Percentiles rank a stretch among this genome's conserved stretches.
phyloP scores from a whole-genome alignment of 2,888 invertebrate species.

The Parnassius glacialis region DNA sequence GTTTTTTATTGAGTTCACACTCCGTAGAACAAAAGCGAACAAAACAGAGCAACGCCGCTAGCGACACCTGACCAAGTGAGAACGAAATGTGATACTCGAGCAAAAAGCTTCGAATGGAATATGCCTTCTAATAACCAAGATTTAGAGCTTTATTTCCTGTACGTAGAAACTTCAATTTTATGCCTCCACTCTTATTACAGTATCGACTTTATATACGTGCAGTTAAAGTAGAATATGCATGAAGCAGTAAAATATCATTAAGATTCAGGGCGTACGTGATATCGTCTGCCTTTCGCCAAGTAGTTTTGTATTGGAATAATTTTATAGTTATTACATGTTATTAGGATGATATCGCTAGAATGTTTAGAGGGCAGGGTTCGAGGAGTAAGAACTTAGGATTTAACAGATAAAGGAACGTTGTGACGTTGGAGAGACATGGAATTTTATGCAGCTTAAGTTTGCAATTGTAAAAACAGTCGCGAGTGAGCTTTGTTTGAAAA shows the following conservation, averaged over 20 bases:
- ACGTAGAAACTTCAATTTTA: background rate
- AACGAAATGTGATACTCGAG: constrained; percentile 70
- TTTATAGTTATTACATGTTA: constrained; percentile 76
- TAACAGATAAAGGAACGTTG: constrained; percentile 17
- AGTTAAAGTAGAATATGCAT: constrained; percentile 42
- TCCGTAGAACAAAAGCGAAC: constrained; percentile 72
- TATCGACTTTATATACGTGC: constrained; percentile 37
- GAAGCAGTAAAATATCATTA: constrained; percentile 46
- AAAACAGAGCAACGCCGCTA: constrained; percentile 71
- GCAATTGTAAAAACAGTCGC: constrained; percentile 8
- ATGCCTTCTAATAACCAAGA: constrained; percentile 29
- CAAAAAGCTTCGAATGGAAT: constrained; percentile 30
- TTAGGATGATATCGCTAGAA: constrained; percentile 60
- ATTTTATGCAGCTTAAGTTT: constrained; percentile 17
- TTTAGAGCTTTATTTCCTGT: constrained; percentile 10
- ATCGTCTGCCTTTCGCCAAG: constrained; percentile 74
- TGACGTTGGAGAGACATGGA: constrained; percentile 13
- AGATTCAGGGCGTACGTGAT: constrained; percentile 70
- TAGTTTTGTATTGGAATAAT: constrained; percentile 76
- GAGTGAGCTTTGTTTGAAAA: too few species aligned
- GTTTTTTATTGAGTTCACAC: constrained; percentile 73
- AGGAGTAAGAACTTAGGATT: constrained; percentile 21
- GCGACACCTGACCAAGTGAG: constrained; percentile 79
- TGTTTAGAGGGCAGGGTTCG: constrained; percentile 33
- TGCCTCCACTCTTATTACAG: constrained; percentile 20